Percentiles rank a stretch among this genome's conserved stretches.
These are phyloP conservation scores for Chrysemys picta DNA, from an alignment of 2,113 vertebrate species.

Conservation along the genomic window DNA sequence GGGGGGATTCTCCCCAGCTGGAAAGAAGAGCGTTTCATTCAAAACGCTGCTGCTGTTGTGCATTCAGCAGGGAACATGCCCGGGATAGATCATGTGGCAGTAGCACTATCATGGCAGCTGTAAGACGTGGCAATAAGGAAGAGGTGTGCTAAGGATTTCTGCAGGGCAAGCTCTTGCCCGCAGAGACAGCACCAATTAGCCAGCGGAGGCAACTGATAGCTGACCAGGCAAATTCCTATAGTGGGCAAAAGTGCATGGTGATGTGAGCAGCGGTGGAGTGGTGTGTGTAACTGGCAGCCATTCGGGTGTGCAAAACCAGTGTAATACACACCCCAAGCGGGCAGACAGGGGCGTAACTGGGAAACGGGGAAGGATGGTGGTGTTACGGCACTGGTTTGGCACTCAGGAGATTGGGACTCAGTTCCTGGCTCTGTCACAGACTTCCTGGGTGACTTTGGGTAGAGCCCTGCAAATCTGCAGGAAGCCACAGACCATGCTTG, in stretches of 20 bases:
- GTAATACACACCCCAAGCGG: background rate
- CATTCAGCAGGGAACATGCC: background rate
- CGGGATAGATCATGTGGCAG: background rate
- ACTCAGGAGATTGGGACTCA: accelerated
- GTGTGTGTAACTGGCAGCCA: background rate
- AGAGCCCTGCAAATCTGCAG: no score
- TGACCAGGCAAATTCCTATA: no score
- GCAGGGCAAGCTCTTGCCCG: background rate
- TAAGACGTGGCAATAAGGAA: background rate
- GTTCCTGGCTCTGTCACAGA: background rate
- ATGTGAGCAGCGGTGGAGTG: background rate
- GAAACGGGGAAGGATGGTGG: background rate
- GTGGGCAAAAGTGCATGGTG: no score
- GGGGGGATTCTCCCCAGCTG: no score
- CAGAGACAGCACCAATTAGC: background rate
- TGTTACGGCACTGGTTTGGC: background rate
- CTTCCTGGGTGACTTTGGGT: background rate
- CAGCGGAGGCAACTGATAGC: background rate
- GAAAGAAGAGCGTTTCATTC: background rate
- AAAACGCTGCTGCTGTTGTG: background rate
- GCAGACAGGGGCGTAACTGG: background rate
- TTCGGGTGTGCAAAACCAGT: background rate
- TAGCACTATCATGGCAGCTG: background rate
- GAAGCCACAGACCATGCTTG: no score
- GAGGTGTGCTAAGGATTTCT: background rate